Base-by-base conservation (phyloP, 2,888 invertebrate genomes). In the Lordiphosa fenestrarum region DNA sequence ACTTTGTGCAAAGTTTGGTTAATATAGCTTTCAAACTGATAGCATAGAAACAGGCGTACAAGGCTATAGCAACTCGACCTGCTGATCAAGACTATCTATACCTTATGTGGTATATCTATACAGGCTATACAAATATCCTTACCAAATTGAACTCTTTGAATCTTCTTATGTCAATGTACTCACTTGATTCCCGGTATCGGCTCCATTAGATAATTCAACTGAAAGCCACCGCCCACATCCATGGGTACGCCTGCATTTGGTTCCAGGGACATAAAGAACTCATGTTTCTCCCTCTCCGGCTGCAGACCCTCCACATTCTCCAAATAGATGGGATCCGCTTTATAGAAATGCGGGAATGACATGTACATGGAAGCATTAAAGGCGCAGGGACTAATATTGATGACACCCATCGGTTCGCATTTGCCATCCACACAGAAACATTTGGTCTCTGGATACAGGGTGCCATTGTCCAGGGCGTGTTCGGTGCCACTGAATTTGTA, bases 341-440 rank as follows among this genome's bases (percentile, higher is more conserved):
- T 91, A 83, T 94, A 91, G 89, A 95, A 97, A 90, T 97, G 96
- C 0, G 97, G 97, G 70, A 95, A 92, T 0, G 96, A 95, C 65
- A 95, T 92, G 86, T 94, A 95, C 0, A 94, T 92, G 0, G 97
- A 96, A 0, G 96, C 93, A 9, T 94, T 95, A 77, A 90, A 94
- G 46, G 94, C 91, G 71, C 95, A 95, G 2, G 93, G 91, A 0
- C 93, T 93, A 23, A 94, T 92, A 87, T 95, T 95, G 78, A 95
- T 91, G 40, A 93, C 91, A 0, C 95, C 95, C 0, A 92, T 91
- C 61, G 95, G 94, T 30, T 91, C 90, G 84, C 95, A 95, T 58
- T 93, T 91, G 90, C 72, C 85, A 47, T 74, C 93, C 92, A 78
- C 92, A 87, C 95, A 95, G 88, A 92, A 95, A 70, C 96, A 96